These are phyloP conservation scores for Aythya fuligula DNA, from an alignment of 2,797 vertebrate genomes.

Conservation along the genomic window DNA sequence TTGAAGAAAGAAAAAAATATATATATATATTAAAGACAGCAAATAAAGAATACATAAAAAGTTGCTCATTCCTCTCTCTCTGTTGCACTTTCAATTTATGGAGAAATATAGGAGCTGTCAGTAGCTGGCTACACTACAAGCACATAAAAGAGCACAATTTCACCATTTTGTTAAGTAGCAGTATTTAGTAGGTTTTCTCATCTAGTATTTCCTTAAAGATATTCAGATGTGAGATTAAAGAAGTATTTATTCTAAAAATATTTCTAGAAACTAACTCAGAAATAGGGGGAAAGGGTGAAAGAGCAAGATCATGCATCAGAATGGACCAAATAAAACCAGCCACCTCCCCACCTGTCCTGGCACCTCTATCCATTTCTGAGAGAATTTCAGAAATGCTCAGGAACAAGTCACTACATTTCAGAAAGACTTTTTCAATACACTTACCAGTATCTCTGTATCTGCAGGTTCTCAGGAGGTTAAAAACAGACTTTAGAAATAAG, in stretches of 20 bases:
- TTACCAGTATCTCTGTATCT: background rate
- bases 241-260: slow-evolving; percentile 25
- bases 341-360: background rate
- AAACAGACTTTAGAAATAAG: background rate
- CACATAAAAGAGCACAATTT: background rate
- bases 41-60: background rate
- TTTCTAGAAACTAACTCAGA: slow-evolving; percentile 20
- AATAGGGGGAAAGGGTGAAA: background rate
- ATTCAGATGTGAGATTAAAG: background rate
- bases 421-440: background rate
- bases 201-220: background rate
- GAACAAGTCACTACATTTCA: slow-evolving; percentile 2
- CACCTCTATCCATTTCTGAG: slow-evolving; percentile 3
- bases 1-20: background rate
- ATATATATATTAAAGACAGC: background rate
- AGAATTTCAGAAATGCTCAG: slow-evolving; percentile 40
- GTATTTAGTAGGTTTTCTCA: background rate
- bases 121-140: background rate
- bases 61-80: background rate
- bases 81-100: background rate
- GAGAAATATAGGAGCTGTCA: background rate
- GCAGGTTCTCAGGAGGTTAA: background rate
- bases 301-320: background rate
- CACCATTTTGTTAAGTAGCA: background rate
- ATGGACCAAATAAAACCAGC: background rate